phyloP scores from a whole-genome alignment of 2,113 vertebrate species.

The Octodon degus region DNA sequence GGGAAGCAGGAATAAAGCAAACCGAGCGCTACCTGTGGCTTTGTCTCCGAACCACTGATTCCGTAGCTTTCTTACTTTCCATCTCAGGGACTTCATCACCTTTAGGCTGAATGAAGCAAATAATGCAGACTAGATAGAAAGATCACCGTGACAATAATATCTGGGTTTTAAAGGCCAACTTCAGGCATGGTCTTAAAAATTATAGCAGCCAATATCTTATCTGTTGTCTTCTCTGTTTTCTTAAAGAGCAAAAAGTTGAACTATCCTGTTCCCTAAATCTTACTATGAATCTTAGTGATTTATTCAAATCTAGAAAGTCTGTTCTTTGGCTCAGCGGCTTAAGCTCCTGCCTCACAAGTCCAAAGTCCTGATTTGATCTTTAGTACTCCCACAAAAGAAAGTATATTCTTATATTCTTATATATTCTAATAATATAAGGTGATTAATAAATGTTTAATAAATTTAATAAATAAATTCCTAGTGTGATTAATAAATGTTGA shows the following conservation, averaged over 20 bases:
- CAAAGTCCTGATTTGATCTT: too few relatives aligned
- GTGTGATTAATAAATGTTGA: neutral
- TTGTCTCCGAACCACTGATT: neutral
- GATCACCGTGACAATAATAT: neutral
- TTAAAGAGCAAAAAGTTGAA: conserved; percentile 6
- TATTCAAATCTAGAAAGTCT: conserved; percentile 11
- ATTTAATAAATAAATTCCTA: too few relatives aligned
- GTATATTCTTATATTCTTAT: neutral
- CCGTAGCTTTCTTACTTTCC: neutral
- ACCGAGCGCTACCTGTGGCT: neutral
- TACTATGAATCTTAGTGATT: neutral
- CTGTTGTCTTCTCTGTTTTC: neutral
- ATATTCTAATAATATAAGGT: too few relatives aligned
- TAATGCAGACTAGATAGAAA: neutral
- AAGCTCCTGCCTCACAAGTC: too few relatives aligned
- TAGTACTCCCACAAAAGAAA: too few relatives aligned
- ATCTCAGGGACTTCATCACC: neutral
- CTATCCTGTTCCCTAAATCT: neutral
- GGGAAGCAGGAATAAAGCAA: neutral
- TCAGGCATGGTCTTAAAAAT: neutral
- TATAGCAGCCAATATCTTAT: neutral
- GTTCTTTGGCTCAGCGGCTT: too few relatives aligned
- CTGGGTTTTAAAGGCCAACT: neutral
- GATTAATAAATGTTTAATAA: too few relatives aligned
- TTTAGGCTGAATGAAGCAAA: neutral